Percentiles rank a stretch among this genome's conserved stretches.
These are phyloP conservation scores for Harpagifer antarcticus DNA, from an alignment of 2,797 vertebrate genomes.

Conservation along the genomic window DNA sequence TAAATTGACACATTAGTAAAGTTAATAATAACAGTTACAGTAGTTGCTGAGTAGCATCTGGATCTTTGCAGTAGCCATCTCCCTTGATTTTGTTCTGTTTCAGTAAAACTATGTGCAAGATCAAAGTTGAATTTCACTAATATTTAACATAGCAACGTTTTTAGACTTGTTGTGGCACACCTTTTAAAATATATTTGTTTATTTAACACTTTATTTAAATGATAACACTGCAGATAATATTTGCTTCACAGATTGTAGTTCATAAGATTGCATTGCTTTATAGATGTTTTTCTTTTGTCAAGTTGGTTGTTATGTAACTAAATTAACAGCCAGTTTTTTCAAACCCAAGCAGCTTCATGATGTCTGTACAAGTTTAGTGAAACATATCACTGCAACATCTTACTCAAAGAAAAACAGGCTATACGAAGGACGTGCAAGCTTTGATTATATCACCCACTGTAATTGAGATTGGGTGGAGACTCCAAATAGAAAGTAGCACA, in stretches of 20 bases:
- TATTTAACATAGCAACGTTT: background rate
- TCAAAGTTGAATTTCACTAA: background rate
- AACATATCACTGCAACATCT: conserved; percentile 18
- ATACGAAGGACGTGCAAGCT: conserved; percentile 29
- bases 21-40: background rate
- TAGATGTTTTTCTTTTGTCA: background rate
- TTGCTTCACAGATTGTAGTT: too few relatives aligned
- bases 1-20: background rate
- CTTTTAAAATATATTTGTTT: background rate
- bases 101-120: conserved; percentile 1
- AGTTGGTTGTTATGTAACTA: conserved; percentile 25
- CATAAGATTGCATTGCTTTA: too few relatives aligned
- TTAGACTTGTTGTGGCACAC: background rate
- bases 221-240: background rate
- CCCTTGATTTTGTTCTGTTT: background rate
- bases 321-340: conserved; percentile 23
- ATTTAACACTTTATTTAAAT: conserved; percentile 1
- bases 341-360: conserved; percentile 9
- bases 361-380: conserved; percentile 25
- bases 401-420: conserved; percentile 7
- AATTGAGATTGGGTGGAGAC: conserved; percentile 28
- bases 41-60: background rate
- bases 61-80: background rate
- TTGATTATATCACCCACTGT: conserved; percentile 40
- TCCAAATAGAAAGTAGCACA: conserved; percentile 34